Evolutionary conservation across 2,113 vertebrate species (phyloP).

Genomic region (Nannobrachium achirus): DNA sequence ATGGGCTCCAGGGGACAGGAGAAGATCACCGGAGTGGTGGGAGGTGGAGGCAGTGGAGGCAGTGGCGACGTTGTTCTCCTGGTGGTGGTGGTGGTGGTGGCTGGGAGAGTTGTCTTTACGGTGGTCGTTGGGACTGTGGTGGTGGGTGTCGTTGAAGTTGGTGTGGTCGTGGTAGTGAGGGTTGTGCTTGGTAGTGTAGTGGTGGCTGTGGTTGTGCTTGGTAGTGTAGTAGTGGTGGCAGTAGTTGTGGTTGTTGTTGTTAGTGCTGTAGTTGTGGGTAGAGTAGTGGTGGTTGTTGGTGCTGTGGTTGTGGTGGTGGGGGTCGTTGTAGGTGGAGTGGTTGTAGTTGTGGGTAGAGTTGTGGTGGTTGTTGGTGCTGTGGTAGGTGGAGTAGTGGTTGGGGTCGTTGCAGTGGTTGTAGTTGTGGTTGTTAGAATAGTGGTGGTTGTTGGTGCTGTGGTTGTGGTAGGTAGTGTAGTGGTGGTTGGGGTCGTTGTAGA

Average conservation of each 20-base stretch:
- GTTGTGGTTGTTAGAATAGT: not conserved
- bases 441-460: not conserved
- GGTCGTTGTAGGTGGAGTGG: conserved; percentile 12
- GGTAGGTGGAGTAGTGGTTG: conserved; percentile 17
- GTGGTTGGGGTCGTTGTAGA: not conserved
- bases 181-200: conserved; percentile 6
- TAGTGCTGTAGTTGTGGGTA: not conserved
- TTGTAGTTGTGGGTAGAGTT: conserved; percentile 9
- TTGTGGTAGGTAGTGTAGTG: not conserved
- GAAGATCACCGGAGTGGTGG: conserved; percentile 41
- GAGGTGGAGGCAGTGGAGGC: conserved; percentile 14
- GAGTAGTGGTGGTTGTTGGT: not conserved
- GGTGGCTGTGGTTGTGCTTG: conserved; percentile 5
- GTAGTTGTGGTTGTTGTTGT: conserved; percentile 8
- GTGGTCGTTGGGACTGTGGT: conserved; percentile 10
- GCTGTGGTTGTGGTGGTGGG: not conserved
- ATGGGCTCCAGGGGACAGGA: conserved; percentile 24
- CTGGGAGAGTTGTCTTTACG: conserved; percentile 25
- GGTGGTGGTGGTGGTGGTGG: conserved; percentile 21
- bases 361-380: not conserved
- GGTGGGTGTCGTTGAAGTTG: not conserved
- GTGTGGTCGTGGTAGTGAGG: conserved; percentile 4
- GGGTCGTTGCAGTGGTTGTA: not conserved
- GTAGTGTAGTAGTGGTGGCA: not conserved
- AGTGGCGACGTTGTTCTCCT: not conserved